Base-by-base conservation (phyloP, 2,888 invertebrate genomes). In the Latheticus oryzae region DNA sequence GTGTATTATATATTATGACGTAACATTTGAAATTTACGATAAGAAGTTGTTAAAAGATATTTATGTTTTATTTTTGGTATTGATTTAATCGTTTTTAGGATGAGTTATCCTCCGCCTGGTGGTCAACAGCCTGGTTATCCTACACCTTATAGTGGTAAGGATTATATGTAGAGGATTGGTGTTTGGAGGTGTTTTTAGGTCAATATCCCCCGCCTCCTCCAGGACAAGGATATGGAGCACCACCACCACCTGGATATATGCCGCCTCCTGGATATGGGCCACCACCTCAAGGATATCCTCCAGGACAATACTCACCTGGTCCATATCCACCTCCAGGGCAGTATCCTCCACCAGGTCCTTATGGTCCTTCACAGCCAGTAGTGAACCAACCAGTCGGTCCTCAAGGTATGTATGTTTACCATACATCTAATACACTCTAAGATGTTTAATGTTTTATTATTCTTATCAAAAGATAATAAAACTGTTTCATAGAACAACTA, bases 311-410 rank as follows among this genome's bases (percentile, higher is more conserved):
- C 12, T 69, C 66, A 16, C 58, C 62, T 9, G 61, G 62, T 16
- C 63, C 65, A 7, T 64, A 66, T 40, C 57, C 76, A 72, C 70
- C 68, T 17, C 68, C 58, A 32, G 69, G 64, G 12, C 65, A 64
- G 8, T 67, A 69, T 16, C 66, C 65, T 24, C 68, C 70, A n/a
- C 65, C 68, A 5, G 65, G 64, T 1, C 64, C 65, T 5, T 64
- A 71, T 58, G 70, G 69, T 37, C 70, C 71, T 42, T 62, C 65
- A 26, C 63, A 64, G 13, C 62, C 64, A 2, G 26, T 58, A 5
- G 9, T 47, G 5, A 48, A 58, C 11, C 50, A 57, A 15, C 60
- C 37, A 21, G 23, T 54, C 24, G 54, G 37, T 21, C 50, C 40
- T 17, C 45, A 35, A 15, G 63, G 58, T n/a, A n/a, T n/a, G n/a